Conservation (phyloP, 2,888 invertebrate genomes). For the Stenurella melanura region DNA sequence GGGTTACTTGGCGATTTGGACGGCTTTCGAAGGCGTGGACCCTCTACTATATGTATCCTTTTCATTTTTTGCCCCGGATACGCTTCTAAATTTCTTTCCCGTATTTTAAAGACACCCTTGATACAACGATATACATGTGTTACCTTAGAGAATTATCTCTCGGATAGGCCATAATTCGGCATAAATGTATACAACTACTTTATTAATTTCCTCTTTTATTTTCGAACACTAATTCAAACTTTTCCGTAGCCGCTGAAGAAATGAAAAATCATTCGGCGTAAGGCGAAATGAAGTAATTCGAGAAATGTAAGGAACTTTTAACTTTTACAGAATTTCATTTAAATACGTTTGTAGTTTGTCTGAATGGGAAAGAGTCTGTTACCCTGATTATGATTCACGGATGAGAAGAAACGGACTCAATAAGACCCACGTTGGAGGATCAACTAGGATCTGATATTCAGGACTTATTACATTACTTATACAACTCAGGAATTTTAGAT, state of each 20-base stretch:
- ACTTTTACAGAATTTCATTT: background rate
- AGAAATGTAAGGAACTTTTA: background rate
- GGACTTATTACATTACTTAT: background rate
- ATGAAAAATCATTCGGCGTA: background rate
- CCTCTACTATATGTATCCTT: no score
- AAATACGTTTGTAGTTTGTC: background rate
- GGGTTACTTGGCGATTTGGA: no score
- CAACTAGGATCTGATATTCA: background rate
- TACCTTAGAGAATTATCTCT: no score
- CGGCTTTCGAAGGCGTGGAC: no score
- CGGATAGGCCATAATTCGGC: no score
- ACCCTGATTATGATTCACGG: background rate
- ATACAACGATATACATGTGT: no score
- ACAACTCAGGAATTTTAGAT: background rate
- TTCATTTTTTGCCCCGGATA: no score
- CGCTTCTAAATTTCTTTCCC: no score
- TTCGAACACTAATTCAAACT: background rate
- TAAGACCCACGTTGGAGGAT: background rate
- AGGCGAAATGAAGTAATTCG: background rate
- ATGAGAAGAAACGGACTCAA: background rate
- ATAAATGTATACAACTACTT: no score
- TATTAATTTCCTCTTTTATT: background rate
- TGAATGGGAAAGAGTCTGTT: background rate
- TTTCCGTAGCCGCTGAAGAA: background rate
- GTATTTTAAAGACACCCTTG: no score